phyloP scores from a whole-genome alignment of 2,113 vertebrate species.

The Oxyruncus cristatus region DNA sequence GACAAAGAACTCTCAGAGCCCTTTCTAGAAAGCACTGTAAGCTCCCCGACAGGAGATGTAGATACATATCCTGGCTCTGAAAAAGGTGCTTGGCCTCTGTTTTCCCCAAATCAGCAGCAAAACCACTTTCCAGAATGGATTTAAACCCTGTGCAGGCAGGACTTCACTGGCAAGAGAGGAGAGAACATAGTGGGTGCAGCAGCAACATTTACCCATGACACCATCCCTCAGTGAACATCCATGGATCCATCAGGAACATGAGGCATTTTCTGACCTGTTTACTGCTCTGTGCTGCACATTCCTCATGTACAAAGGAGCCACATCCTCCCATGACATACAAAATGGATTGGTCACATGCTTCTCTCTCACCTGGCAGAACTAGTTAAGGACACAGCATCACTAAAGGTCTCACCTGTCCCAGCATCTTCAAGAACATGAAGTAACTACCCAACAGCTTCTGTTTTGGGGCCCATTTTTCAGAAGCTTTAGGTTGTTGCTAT shows the following conservation, averaged over 20 bases:
- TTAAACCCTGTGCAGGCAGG: neutral
- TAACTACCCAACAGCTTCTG: neutral
- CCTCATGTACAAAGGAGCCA: neutral
- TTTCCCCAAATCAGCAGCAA: neutral
- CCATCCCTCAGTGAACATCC: neutral
- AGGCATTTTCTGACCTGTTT: neutral
- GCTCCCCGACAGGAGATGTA: neutral
- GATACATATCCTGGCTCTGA: neutral
- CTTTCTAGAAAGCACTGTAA: neutral
- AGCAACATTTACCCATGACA: neutral
- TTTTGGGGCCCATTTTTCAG: neutral
- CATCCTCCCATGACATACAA: accelerated
- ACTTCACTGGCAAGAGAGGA: neutral
- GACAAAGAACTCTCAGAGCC: neutral
- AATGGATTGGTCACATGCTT: neutral
- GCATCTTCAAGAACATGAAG: neutral
- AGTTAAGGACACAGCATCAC: neutral
- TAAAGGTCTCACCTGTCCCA: neutral
- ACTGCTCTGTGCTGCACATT: neutral
- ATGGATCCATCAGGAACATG: neutral
- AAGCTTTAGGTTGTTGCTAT: neutral
- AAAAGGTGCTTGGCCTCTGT: neutral
- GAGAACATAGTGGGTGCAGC: neutral
- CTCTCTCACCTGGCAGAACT: neutral
- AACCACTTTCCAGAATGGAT: neutral